A percentile compares a stretch with the other conserved stretches of the same genome.
Conservation (phyloP, 2,888 invertebrate genomes). For the Amphiduros pacificus region DNA sequence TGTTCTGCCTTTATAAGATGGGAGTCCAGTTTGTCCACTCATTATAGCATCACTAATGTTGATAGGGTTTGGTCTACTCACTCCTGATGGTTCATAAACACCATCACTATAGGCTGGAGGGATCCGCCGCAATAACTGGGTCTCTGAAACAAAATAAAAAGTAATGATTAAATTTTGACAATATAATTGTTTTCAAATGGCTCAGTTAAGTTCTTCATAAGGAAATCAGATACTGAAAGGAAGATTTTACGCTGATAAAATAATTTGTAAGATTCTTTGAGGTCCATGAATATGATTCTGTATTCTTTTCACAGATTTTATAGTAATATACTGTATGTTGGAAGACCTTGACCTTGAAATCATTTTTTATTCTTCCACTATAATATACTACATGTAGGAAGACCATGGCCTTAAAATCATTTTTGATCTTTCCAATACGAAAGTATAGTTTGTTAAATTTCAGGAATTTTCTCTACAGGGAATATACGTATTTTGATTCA, state of each 20-base stretch:
- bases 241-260: background rate
- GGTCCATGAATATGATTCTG: background rate
- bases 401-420: no score
- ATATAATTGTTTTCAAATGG: background rate
- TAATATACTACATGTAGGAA: no score
- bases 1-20: conserved; percentile 64
- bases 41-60: conserved; percentile 63
- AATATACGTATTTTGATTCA: no score
- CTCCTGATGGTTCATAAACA: conserved; percentile 63
- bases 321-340: background rate
- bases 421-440: no score
- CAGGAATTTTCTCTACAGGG: no score
- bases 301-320: background rate
- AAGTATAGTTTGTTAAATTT: no score
- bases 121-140: conserved; percentile 63
- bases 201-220: background rate
- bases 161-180: background rate
- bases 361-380: no score
- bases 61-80: conserved; percentile 64
- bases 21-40: conserved; percentile 52
- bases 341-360: no score
- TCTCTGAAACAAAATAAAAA: conserved; percentile 56
- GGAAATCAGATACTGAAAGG: background rate
- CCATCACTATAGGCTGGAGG: conserved; percentile 67
- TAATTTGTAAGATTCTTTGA: background rate